A percentile compares a stretch with the other conserved stretches of the same genome.
These are phyloP conservation scores for Mallotus villosus DNA, from an alignment of 2,797 vertebrate genomes.

Conservation along the genomic window DNA sequence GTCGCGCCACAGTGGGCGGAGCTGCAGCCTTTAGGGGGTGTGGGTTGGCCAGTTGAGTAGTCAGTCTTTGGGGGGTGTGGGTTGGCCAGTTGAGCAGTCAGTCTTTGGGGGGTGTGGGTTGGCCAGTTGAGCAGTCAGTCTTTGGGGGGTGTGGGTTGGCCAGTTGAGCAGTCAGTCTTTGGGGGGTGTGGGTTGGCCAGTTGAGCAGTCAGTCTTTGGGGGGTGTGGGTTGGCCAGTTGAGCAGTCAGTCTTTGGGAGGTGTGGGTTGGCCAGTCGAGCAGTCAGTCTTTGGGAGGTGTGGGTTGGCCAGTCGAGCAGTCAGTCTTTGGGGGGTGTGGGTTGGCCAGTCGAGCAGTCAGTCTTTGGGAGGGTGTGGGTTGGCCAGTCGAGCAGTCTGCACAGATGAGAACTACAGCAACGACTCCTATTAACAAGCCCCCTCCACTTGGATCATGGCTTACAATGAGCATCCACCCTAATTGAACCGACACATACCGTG, in stretches of 20 bases:
- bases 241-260: slow-evolving; percentile 18
- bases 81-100: slow-evolving; percentile 3
- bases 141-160: neutral
- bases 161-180: neutral
- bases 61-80: neutral
- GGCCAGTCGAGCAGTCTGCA: slow-evolving; percentile 22
- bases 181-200: neutral
- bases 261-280: neutral
- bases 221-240: slow-evolving; percentile 6
- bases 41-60: neutral
- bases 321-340: neutral
- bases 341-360: neutral
- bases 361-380: neutral
- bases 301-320: neutral
- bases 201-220: slow-evolving; percentile 1
- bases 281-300: slow-evolving; percentile 4
- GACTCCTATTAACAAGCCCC: slow-evolving; percentile 37
- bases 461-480: slow-evolving; percentile 45
- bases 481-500: slow-evolving; percentile 38
- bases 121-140: too few species aligned
- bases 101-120: too few species aligned
- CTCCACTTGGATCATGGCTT: slow-evolving; percentile 55
- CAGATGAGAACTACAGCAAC: slow-evolving; percentile 35
- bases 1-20: neutral
- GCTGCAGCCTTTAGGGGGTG: neutral